phyloP scores from a whole-genome alignment of 2,113 vertebrate species.

The Okapia johnstoni region DNA sequence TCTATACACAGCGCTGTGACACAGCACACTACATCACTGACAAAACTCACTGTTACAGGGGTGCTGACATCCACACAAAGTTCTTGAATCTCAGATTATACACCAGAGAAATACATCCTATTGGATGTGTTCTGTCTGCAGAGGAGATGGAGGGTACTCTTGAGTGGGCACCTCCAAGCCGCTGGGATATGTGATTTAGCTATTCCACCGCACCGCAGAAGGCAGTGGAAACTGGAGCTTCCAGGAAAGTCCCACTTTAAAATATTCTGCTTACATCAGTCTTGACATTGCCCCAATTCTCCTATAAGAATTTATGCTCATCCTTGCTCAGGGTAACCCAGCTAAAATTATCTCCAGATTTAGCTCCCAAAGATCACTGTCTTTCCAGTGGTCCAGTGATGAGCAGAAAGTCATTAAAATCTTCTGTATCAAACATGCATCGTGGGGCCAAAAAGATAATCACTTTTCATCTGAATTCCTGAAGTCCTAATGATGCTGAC shows the following conservation, averaged over 20 bases:
- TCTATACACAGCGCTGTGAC: too few species aligned
- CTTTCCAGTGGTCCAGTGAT: background rate
- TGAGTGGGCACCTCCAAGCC: background rate
- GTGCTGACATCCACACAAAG: background rate
- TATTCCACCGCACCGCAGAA: too few species aligned
- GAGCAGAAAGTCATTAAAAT: background rate
- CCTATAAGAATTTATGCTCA: background rate
- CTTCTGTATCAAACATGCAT: background rate
- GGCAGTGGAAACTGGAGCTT: background rate
- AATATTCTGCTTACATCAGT: background rate
- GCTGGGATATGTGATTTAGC: background rate
- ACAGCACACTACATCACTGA: background rate
- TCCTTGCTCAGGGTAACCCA: background rate
- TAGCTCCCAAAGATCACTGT: too few species aligned
- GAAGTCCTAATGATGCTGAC: background rate
- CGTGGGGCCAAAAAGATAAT: background rate
- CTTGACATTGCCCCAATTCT: background rate
- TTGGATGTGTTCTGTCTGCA: background rate
- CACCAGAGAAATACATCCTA: background rate
- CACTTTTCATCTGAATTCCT: background rate
- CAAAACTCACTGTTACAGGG: background rate
- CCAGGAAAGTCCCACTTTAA: background rate
- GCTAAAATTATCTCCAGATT: background rate
- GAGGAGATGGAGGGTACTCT: too few species aligned
- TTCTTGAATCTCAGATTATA: background rate